Evolutionary conservation across 2,797 vertebrate species (phyloP), one percentile per base, ranked within the genome.

Genomic region (Notolabrus celidotus): DNA sequence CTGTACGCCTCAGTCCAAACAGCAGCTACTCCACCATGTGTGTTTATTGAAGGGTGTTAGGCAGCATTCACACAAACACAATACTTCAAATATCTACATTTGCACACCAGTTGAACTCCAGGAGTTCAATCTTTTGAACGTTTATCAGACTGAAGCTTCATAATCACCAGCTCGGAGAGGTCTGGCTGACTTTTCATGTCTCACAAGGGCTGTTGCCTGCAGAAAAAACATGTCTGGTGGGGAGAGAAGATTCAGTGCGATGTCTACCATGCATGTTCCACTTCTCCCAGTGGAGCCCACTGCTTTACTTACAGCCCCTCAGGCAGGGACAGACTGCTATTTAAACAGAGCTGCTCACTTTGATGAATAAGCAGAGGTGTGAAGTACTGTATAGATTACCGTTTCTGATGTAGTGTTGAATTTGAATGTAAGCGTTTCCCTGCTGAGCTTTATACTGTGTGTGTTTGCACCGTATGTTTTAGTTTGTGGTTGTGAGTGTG

Each of bases 321-420:
- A 55, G 77, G 77, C 79, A 63, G 54, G 61, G 50, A 43, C 72
- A 65, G 74, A 74, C 49, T 85, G 74, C 77, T 80, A 29, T 72
- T 86, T 71, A 84, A 86, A 80, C 64, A 78, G 69, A 22, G 46
- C 80, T 80, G 81, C 76, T 71, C 71, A 62, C 80, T 85, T 85
- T 86, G 83, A 91, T 90, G 81, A 87, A 90, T 84, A 83, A 80
- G 79, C 70, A 54, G 65, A 78, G 52, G 70, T 78, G 65, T 58
- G 77, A 68, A 68, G 73, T 83, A n/a, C n/a, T n/a, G n/a, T n/a
- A 86, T 86, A 77, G 83, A 90, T 87, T 87, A 77, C 67, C 70
- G 71, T 84, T 86, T 85, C 64, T 72, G 70, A 84, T 64, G 65
- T 29, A 49, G 49, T 34, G 39, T 78, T 27, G n/a, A 65, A 79